Evolutionary conservation across 2,113 vertebrate genomes (phyloP).

Genomic region (Dinomys branickii): DNA sequence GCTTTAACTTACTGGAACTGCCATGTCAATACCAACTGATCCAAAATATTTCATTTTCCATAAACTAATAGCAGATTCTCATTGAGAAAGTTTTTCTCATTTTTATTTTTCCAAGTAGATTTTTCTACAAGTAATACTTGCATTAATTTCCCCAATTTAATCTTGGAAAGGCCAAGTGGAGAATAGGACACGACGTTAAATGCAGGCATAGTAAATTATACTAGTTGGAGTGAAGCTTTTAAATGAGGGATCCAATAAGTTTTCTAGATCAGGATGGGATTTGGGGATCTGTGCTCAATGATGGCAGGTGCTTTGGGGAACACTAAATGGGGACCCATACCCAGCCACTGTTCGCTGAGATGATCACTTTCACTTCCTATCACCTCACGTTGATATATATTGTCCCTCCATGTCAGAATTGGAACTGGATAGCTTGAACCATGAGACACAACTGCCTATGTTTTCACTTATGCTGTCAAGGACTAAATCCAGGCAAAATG

Average conservation of each 20-base stretch:
- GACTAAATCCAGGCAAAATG: background rate
- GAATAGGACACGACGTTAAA: background rate
- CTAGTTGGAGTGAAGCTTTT: background rate
- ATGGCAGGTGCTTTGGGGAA: background rate
- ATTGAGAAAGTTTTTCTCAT: background rate
- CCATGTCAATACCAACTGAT: conserved; percentile 71
- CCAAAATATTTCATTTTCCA: conserved; percentile 52
- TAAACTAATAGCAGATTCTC: background rate
- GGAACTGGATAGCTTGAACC: background rate
- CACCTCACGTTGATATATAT: background rate
- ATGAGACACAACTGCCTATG: background rate
- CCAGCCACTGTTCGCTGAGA: background rate
- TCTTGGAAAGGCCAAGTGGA: conserved; percentile 27
- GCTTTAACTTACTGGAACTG: conserved; percentile 77
- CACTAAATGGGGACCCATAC: background rate
- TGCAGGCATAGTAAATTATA: background rate
- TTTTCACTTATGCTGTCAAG: background rate
- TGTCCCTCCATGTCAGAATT: background rate
- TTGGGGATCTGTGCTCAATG: background rate
- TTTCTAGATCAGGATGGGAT: background rate
- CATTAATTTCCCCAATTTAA: background rate
- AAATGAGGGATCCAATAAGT: background rate
- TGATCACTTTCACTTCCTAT: background rate
- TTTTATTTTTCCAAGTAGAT: conserved; percentile 15
- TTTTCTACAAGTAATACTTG: background rate